These are phyloP conservation scores for Hetaerina titia DNA, from an alignment of 2,888 invertebrate genomes.

Conservation along the genomic window DNA sequence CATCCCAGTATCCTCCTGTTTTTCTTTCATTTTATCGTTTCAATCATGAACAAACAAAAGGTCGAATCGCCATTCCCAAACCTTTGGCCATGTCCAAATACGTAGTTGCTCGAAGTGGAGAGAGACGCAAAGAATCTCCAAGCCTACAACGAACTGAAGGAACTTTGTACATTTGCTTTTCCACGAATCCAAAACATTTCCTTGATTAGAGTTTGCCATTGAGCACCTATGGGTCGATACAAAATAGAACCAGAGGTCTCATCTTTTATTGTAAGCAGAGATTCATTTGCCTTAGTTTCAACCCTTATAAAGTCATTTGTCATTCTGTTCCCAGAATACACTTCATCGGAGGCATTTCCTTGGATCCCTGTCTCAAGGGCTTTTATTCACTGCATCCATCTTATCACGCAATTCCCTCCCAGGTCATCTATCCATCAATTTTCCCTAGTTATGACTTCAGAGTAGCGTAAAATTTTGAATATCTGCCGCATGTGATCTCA, in stretches of 20 bases:
- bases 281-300: neutral
- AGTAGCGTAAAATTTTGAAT: neutral
- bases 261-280: neutral
- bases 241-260: neutral
- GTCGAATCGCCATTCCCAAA: slow-evolving; percentile 13
- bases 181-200: neutral
- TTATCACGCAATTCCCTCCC: neutral
- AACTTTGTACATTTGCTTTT: neutral
- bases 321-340: slow-evolving; percentile 12
- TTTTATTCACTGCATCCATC: neutral
- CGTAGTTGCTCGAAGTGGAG: neutral
- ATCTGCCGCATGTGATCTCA: neutral
- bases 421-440: slow-evolving; percentile 4
- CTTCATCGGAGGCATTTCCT: neutral
- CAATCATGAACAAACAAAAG: neutral
- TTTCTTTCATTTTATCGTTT: slow-evolving; percentile 13
- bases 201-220: neutral
- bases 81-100: neutral
- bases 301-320: slow-evolving; percentile 2
- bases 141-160: neutral
- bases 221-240: neutral
- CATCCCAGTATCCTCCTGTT: neutral
- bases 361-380: neutral
- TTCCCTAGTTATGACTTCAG: neutral
- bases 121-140: neutral